Conservation (phyloP, 2,888 invertebrate species). For the Schizaphis graminum region DNA sequence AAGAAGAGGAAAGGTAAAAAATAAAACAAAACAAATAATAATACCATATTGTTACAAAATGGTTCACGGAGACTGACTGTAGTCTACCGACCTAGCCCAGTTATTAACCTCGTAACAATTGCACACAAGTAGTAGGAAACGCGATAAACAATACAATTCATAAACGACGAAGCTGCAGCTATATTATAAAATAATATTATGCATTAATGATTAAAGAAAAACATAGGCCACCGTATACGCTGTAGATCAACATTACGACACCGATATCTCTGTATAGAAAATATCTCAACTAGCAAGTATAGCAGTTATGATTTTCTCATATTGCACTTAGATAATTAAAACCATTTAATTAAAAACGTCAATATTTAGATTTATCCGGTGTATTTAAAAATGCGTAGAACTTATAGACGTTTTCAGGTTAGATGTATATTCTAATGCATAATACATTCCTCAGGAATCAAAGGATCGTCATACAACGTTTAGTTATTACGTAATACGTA, state of each 20-base stretch:
- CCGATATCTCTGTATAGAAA: background rate
- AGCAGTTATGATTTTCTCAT: background rate
- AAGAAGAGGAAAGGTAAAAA: background rate
- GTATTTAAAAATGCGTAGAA: background rate
- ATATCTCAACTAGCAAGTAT: background rate
- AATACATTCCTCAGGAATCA: background rate
- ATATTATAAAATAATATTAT: background rate
- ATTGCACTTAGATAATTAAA: background rate
- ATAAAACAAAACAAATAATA: slow-evolving; percentile 51
- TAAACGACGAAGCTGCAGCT: background rate
- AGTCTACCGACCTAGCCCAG: slow-evolving; percentile 52
- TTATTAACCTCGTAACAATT: slow-evolving; percentile 61
- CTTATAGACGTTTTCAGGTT: background rate
- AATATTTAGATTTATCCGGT: background rate
- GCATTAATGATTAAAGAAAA: background rate
- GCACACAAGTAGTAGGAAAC: slow-evolving; percentile 44
- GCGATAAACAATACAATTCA: background rate
- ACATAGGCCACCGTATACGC: background rate
- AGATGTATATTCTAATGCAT: slow-evolving; percentile 6
- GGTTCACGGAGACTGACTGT: slow-evolving; percentile 47
- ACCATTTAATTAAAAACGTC: background rate
- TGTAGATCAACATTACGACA: background rate
- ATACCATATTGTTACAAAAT: slow-evolving; percentile 47
- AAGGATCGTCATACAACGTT: background rate
- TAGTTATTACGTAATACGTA: background rate